These are phyloP conservation scores for Athalia circularis DNA, from an alignment of 2,888 invertebrate genomes.

Conservation along the genomic window DNA sequence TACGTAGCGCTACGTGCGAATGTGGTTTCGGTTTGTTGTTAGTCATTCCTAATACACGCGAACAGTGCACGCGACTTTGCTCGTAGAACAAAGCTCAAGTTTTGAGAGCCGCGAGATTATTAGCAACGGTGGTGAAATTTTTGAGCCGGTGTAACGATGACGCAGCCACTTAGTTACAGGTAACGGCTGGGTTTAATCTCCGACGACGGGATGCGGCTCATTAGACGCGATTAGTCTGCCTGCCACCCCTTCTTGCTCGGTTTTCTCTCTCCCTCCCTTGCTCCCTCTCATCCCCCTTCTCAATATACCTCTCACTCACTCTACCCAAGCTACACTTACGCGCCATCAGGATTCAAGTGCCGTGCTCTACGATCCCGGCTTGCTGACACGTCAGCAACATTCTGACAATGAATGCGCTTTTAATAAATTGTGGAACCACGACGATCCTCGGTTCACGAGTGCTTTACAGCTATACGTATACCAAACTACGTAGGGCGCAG, in stretches of 20 bases:
- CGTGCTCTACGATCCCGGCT: constrained; percentile 48
- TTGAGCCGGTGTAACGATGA: constrained; percentile 47
- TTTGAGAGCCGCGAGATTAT: constrained; percentile 30
- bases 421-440: constrained; percentile 67
- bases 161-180: constrained; percentile 48
- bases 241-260: constrained; percentile 54
- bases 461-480: constrained; percentile 46
- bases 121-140: constrained; percentile 46
- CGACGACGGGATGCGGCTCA: constrained; percentile 64
- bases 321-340: constrained; percentile 39
- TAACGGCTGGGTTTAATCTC: constrained; percentile 59
- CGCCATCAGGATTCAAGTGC: constrained; percentile 62
- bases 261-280: constrained; percentile 42
- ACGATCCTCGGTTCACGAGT: constrained; percentile 4
- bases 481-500: constrained; percentile 32
- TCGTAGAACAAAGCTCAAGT: constrained; percentile 15
- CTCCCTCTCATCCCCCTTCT: constrained; percentile 37
- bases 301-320: constrained; percentile 42
- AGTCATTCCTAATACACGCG: constrained; percentile 9
- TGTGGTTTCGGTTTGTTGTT: not conserved
- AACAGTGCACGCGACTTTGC: not conserved
- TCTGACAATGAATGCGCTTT: constrained; percentile 71
- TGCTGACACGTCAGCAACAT: constrained; percentile 60
- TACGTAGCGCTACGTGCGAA: too few relatives aligned
- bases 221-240: constrained; percentile 67